These are phyloP conservation scores for Micronycteris hirsuta DNA, from an alignment of 2,113 vertebrate genomes.

Conservation along the genomic window DNA sequence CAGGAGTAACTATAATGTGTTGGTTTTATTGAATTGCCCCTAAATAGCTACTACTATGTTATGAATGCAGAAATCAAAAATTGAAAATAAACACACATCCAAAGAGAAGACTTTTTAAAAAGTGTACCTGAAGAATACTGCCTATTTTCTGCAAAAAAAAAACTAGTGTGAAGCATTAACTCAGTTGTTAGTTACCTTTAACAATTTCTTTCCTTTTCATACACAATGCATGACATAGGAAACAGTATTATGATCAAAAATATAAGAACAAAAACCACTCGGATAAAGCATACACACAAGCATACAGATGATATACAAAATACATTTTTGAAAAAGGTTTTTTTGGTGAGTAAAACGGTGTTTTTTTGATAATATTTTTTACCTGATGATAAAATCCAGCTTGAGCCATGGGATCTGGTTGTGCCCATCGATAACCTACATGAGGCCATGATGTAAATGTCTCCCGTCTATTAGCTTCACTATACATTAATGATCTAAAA, in stretches of 20 bases:
- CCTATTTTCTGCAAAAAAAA: neutral
- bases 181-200: neutral
- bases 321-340: neutral
- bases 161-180: neutral
- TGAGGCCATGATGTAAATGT: constrained; percentile 99
- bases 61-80: neutral
- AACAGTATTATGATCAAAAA: neutral
- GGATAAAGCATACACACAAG: neutral
- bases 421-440: constrained; percentile 97
- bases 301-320: neutral
- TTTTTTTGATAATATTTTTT: constrained; percentile 25
- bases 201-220: neutral
- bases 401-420: constrained; percentile 99
- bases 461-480: constrained; percentile 98
- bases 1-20: neutral
- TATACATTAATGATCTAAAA: constrained; percentile 97
- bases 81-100: constrained; percentile 6
- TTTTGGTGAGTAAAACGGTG: no score
- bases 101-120: neutral
- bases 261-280: neutral
- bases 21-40: neutral
- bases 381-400: constrained; percentile 99
- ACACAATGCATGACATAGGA: neutral
- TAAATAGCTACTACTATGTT: neutral
- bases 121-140: neutral